These are phyloP conservation scores for Allacma fusca DNA, from an alignment of 2,888 invertebrate genomes.

Conservation along the genomic window DNA sequence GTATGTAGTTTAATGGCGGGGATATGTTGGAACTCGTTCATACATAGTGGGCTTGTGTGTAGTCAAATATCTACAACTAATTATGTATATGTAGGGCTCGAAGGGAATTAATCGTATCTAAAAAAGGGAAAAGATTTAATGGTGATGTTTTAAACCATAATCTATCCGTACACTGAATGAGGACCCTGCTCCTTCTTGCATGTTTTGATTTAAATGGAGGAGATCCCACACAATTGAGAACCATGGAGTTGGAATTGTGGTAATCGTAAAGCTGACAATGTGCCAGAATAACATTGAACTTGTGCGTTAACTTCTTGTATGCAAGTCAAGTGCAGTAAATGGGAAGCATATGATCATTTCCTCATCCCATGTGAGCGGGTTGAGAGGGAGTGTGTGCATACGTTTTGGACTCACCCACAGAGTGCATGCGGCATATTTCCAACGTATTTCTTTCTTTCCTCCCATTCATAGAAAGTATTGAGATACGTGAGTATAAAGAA, in stretches of 20 bases:
- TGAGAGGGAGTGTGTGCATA: too few species aligned
- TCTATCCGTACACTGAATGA: background rate
- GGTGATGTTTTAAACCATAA: background rate
- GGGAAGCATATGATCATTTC: background rate
- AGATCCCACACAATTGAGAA: background rate
- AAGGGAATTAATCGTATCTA: too few species aligned
- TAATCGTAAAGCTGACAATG: background rate
- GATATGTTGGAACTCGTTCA: too few species aligned
- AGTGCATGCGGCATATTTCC: conserved; percentile 2
- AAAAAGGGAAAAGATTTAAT: conserved; percentile 14
- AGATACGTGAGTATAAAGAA: background rate
- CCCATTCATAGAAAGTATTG: conserved; percentile 9
- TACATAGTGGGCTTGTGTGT: too few species aligned
- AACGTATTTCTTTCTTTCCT: conserved; percentile 1
- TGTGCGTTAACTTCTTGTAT: background rate
- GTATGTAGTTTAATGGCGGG: too few species aligned
- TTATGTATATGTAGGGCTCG: too few species aligned
- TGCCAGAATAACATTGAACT: conserved; percentile 14
- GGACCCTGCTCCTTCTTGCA: background rate
- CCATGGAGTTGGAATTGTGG: background rate
- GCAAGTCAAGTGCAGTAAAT: background rate
- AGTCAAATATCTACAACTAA: too few species aligned
- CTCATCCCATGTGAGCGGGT: background rate
- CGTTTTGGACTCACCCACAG: too few species aligned
- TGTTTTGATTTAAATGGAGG: background rate